Evolutionary conservation across 2,797 vertebrate genomes (phyloP), one percentile per base, ranked within the genome.

Genomic region (Schizothorax lantsangensis): DNA sequence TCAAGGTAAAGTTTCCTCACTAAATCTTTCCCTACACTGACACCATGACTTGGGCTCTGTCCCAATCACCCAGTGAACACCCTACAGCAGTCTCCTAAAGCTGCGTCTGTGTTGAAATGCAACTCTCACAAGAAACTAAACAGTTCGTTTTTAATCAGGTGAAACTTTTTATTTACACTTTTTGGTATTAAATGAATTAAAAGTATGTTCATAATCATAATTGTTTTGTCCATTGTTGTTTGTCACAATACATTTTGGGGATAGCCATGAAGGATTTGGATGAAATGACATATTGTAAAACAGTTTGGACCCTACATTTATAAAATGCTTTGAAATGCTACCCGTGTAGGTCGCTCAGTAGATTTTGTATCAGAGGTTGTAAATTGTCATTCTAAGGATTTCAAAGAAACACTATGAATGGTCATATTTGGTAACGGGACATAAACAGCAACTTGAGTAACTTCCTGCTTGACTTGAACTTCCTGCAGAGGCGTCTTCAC

Each of bases 1-100:
- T 97, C 93, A 89, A 91, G 87, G 89, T 91, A 84, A 83, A 23
- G 19, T 21, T n/a, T 45, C 10, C 6, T 26, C 64, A 7, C 59
- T 49, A 33, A 19, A 80, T 17, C 57, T 40, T 45, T 80, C 33
- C 52, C 12, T 38, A n/a, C 52, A n/a, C 1, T 49, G 49, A 54
- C n/a, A 77, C 19, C 49, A 38, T 30, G 45, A 19, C 40, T 52
- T 11, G 26, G 72, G 26, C 74, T 36, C 30, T 23, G 47, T 36
- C 33, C 30, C 74, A 77, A 77, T 47, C 43, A 14, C 21, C 11
- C 38, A 6, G 19, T 71, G 7, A 4, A 30, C 14, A 47, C 72
- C 14, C 72, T 74, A 4, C n/a, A 33, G 30, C 30, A 33, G 59
- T 64, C 59, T 26, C n/a, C 59, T 30, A 62, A 62, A 62, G 23